These are phyloP conservation scores for Scaptodrosophila latifasciaeformis DNA, from an alignment of 2,888 invertebrate species.

Conservation along the genomic window DNA sequence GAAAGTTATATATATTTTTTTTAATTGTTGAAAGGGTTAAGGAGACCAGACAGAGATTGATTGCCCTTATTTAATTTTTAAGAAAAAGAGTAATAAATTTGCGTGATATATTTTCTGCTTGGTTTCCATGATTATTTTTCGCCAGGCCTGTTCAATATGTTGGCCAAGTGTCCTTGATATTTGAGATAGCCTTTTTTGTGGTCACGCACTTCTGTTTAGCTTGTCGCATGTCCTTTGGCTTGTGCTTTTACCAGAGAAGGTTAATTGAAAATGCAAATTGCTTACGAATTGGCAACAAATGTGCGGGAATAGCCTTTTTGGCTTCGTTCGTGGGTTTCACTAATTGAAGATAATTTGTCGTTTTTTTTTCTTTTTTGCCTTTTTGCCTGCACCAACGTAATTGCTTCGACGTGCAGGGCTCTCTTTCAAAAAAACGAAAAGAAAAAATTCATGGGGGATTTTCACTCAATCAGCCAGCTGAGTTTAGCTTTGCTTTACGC, in stretches of 20 bases:
- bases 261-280: constrained; percentile 68
- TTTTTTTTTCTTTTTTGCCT: background rate
- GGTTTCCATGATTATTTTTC: too few species aligned
- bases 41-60: too few species aligned
- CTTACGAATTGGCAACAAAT: constrained; percentile 32
- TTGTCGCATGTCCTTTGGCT: too few species aligned
- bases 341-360: constrained; percentile 18
- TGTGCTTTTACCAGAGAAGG: constrained; percentile 6
- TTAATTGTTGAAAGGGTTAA: too few species aligned
- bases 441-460: constrained; percentile 37
- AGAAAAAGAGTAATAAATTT: too few species aligned
- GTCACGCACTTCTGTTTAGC: background rate
- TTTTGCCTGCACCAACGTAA: constrained; percentile 20
- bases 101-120: too few species aligned
- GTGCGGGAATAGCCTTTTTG: constrained; percentile 1
- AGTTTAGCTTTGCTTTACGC: background rate
- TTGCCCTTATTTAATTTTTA: too few species aligned
- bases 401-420: constrained; percentile 3
- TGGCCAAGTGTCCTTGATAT: constrained; percentile 41
- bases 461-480: constrained; percentile 28
- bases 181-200: background rate
- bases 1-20: too few species aligned
- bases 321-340: constrained; percentile 1
- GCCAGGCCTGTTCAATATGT: too few species aligned
- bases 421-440: constrained; percentile 15